Evolutionary conservation across 2,797 vertebrate genomes (phyloP), one percentile per base, ranked within the genome.

Genomic region (Crocidura indochinensis): DNA sequence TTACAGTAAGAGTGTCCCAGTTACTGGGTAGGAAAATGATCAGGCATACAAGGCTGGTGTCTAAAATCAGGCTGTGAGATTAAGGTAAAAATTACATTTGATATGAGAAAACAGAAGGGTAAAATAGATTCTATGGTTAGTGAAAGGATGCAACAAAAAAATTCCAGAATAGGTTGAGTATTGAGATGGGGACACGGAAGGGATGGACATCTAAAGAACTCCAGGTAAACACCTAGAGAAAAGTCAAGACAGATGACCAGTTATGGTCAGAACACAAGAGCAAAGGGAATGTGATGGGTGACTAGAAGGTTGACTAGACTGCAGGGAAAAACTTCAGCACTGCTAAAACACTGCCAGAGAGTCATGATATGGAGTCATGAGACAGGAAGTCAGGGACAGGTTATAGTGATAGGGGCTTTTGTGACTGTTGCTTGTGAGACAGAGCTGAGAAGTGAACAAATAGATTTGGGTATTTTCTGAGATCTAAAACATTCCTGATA

Each of bases 401-500:
- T 79, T 67, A n/a, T 4, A 44, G 44, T 29, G 24, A 24, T 10
- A 46, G 11, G 5, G 29, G 51, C 65, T 7, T 10, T 47, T 79
- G 19, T 88, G 49, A 51, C 64, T 46, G 60, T 47, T 77, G 60
- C 29, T 12, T 38, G 69, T 29, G 20, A 87, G 83, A 9, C 29
- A 27, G 49, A 84, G 64, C 20, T 12, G 1, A 90, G 92, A 87
- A 68, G 27, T 47, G 73, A 86, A n/a, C n/a, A 62, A 76, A 46
- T 53, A 26, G 67, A 64, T 90, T 14, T 69, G 85, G 24, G 26
- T 64, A 38, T 62, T 88, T 81, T n/a, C 68, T 10, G 69, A 65
- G 78, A 87, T 87, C 77, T 90, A 92, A 93, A 90, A 77, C 76
- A 53, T 71, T 94, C 74, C 77, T 82, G 49, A 68, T n/a, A 0